phyloP scores from a whole-genome alignment of 37 sponge, comb jelly and placozoan species.

The Aplysina aerophoba region DNA sequence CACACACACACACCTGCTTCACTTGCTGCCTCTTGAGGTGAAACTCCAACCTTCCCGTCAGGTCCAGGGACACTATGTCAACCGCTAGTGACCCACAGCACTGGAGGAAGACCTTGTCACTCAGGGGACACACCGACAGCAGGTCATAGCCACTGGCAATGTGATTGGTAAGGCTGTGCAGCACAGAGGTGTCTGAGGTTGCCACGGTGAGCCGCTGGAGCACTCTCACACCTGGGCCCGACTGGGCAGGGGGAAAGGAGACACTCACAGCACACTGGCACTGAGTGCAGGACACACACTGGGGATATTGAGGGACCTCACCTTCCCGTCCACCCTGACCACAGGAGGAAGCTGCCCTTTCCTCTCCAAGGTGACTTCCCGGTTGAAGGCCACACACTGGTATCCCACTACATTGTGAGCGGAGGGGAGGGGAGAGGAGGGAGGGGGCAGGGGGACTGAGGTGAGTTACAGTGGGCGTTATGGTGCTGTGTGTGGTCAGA shows the following conservation, averaged over 20 bases:
- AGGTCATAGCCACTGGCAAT: slow-evolving; percentile 52
- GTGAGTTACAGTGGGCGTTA: no score
- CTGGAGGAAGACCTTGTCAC: slow-evolving; percentile 64
- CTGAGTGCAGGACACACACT: background rate
- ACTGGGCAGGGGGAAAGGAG: background rate
- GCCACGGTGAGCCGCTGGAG: slow-evolving; percentile 59
- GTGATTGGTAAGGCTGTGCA: slow-evolving; percentile 52
- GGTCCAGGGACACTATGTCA: slow-evolving; percentile 67
- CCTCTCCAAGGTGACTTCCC: slow-evolving; percentile 35
- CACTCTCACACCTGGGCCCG: slow-evolving; percentile 29
- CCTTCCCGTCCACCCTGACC: slow-evolving; percentile 5
- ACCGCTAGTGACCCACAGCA: slow-evolving; percentile 57
- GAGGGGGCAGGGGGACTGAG: no score
- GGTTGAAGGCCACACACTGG: slow-evolving; percentile 54
- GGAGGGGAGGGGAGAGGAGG: background rate
- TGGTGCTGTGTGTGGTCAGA: no score
- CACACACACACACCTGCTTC: slow-evolving; percentile 43
- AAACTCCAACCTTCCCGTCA: slow-evolving; percentile 65
- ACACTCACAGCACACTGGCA: no score
- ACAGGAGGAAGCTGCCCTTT: slow-evolving; percentile 43
- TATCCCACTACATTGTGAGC: slow-evolving; percentile 45
- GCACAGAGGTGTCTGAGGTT: slow-evolving; percentile 38
- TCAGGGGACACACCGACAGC: slow-evolving; percentile 45
- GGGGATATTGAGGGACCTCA: background rate
- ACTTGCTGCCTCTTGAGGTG: slow-evolving; percentile 56